A percentile compares a stretch with the other conserved stretches of the same genome.
Evolutionary conservation across 1,140 invertebrate genomes (phyloP).

Genomic region (Eriosoma lanigerum): DNA sequence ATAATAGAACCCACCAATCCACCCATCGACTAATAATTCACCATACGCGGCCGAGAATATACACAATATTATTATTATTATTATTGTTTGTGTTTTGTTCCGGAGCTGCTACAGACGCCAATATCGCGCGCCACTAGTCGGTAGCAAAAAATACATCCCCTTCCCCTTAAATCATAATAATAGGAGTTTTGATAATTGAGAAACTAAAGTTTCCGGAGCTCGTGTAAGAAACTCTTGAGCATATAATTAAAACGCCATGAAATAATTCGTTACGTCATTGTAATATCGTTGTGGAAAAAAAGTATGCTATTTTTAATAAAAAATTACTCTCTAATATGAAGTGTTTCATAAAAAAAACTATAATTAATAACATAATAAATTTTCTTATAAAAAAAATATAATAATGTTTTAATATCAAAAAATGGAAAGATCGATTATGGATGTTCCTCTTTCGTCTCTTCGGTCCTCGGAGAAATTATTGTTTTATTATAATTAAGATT

Average conservation of each 20-base stretch:
- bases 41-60: not conserved
- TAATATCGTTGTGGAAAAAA: no score
- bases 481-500: no score
- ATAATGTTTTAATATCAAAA: no score
- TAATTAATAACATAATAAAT: no score
- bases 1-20: not conserved
- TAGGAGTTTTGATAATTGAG: conserved; percentile 16
- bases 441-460: no score
- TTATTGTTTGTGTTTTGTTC: not conserved
- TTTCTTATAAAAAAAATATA: no score
- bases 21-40: not conserved
- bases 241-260: not conserved
- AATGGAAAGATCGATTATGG: no score
- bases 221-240: not conserved
- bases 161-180: not conserved
- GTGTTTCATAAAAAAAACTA: no score
- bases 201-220: not conserved
- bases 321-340: no score
- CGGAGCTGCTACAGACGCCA: not conserved
- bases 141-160: conserved; percentile 1
- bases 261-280: no score
- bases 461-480: no score
- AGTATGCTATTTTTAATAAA: no score
- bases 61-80: not conserved
- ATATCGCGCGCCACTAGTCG: not conserved